These are phyloP conservation scores for Diadema setosum DNA, from an alignment of 35 echinoderm and acorn worm genomes.

Conservation along the genomic window DNA sequence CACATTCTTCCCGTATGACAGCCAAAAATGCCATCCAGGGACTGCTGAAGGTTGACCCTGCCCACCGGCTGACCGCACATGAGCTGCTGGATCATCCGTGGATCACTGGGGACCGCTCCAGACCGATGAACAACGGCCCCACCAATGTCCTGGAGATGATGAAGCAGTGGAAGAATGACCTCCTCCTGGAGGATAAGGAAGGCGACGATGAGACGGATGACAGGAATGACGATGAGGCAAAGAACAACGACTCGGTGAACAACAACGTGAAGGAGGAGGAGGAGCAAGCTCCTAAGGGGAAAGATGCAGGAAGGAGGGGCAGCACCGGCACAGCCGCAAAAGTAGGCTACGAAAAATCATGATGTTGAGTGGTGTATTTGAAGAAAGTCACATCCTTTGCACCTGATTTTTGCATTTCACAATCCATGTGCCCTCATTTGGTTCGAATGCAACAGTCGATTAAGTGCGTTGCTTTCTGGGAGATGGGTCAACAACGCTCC, in stretches of 20 bases:
- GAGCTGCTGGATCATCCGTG: constrained; percentile 91
- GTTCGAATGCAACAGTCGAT: too few species aligned
- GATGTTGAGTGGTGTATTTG: too few species aligned
- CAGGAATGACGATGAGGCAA: not conserved
- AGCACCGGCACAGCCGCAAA: not conserved
- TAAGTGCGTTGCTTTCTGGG: too few species aligned
- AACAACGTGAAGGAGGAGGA: not conserved
- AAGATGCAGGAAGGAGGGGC: not conserved
- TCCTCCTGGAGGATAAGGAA: constrained; percentile 81
- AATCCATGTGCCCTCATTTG: too few species aligned
- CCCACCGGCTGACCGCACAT: constrained; percentile 84
- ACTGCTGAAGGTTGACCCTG: constrained; percentile 87
- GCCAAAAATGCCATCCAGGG: constrained; percentile 94
- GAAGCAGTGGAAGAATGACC: constrained; percentile 95
- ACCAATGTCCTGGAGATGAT: constrained; percentile 98
- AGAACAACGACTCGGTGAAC: not conserved
- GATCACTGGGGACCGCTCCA: constrained; percentile 75
- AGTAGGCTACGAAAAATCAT: too few species aligned
- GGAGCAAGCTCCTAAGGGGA: not conserved
- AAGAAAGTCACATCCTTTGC: too few species aligned
- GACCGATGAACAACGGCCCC: constrained; percentile 59
- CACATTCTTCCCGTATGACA: constrained; percentile 32
- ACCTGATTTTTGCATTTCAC: too few species aligned
- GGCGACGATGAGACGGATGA: not conserved
- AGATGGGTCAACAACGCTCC: too few species aligned